Conservation (phyloP, 2,113 vertebrate species). For the Potamarius usumacintae region DNA sequence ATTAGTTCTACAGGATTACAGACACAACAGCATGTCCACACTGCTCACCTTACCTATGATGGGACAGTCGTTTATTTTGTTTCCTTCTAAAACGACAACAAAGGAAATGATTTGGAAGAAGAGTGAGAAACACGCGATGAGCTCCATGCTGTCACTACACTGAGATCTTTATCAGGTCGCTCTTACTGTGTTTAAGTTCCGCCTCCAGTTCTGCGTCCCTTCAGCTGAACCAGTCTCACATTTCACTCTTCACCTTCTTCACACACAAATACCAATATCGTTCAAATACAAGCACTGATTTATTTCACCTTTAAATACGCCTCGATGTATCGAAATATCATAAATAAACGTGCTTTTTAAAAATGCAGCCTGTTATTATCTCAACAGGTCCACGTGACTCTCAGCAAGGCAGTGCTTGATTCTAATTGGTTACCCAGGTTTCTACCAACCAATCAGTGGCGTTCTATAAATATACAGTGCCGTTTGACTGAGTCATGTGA, state of each 20-base stretch:
- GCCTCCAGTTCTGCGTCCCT: not conserved
- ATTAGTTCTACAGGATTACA: not conserved
- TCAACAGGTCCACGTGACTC: not conserved
- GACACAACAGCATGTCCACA: not conserved
- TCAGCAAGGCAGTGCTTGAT: not conserved
- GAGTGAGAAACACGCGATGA: not conserved
- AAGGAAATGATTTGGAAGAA: not conserved
- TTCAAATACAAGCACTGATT: not conserved
- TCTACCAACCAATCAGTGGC: not conserved
- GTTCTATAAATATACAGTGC: not conserved
- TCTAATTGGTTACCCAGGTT: not conserved
- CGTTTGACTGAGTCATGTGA: not conserved
- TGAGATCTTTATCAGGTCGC: not conserved
- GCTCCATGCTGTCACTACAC: not conserved
- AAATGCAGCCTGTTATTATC: too few relatives aligned
- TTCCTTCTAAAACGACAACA: not conserved
- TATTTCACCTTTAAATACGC: not conserved
- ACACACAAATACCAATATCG: not conserved
- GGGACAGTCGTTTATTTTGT: constrained; percentile 62
- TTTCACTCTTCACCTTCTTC: not conserved
- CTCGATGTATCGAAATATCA: not conserved
- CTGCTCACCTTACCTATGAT: constrained; percentile 66
- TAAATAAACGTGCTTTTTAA: not conserved
- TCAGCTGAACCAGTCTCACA: not conserved
- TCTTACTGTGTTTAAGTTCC: not conserved